Evolutionary conservation across 1,140 invertebrate species (phyloP), one percentile per base, ranked within the genome.

Genomic region (Drosophila santomea): DNA sequence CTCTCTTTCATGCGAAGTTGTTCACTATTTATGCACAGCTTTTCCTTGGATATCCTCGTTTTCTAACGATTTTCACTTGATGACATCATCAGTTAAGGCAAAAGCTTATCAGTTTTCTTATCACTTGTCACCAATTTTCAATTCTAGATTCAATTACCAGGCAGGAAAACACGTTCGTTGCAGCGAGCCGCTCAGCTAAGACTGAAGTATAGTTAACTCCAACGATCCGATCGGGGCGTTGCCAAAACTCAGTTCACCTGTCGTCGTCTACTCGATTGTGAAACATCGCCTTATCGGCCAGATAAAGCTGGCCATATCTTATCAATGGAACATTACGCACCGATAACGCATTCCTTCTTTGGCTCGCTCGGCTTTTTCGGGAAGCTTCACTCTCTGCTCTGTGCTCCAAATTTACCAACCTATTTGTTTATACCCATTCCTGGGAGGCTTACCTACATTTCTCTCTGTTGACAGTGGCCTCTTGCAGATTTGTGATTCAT

Each of bases 111-210:
- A 71, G 50, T 25, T n/a, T 25, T 63, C 71, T 68, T 79, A 61
- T 64, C 62, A 74, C 58, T 78, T 78, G 45, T 35, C 48, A 66
- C 38, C 55, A 50, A 51, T 56, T 48, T 43, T 39, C 8, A 39
- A 59, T 28, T 32, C 32, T 47, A 48, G 23, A 58, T 80, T 84
- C 61, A 80, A 79, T 77, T 89, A 79, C 58, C 71, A 66, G 67
- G 67, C 60, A 66, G 80, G 66, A 82, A 91, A 86, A 86, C 71
- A 91, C 84, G 89, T 91, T 89, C 82, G 85, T 77, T 85, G 52
- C 69, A 71, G 85, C 76, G 73, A 78, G 81, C 78, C 81, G 90
- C 57, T 80, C 75, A 76, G 66, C 73, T 86, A 74, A 76, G 89
- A 91, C 90, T 91, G 64, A 91, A 86, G 74, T 74, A 32, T 44